phyloP scores from a whole-genome alignment of 2,888 invertebrate genomes.

The Caenorhabditis plicata region DNA sequence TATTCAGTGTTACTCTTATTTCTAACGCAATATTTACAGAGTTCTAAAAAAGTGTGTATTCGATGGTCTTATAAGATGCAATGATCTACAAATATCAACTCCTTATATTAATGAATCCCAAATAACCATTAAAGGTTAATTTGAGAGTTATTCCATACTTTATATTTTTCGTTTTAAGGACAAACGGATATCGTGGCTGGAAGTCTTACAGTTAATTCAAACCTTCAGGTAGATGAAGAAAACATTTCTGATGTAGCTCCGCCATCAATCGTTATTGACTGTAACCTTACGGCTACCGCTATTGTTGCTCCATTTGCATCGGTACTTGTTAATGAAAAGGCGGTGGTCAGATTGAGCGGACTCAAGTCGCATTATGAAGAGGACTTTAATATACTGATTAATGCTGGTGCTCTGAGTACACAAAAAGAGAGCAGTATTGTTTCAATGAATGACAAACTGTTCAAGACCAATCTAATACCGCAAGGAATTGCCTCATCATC shows the following conservation, averaged over 20 bases:
- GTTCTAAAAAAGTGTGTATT: constrained; percentile 20
- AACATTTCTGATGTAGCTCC: constrained; percentile 16
- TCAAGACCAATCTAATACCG: neutral
- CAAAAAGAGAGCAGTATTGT: constrained; percentile 23
- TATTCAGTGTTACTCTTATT: too few relatives aligned
- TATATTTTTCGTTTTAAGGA: constrained; percentile 34
- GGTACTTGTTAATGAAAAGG: constrained; percentile 10
- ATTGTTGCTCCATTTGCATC: constrained; percentile 44
- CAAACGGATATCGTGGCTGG: constrained; percentile 45
- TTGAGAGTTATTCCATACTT: too few relatives aligned
- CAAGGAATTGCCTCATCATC: constrained; percentile 1
- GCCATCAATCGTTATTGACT: constrained; percentile 29
- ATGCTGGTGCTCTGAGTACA: constrained; percentile 38
- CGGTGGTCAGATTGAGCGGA: constrained; percentile 27
- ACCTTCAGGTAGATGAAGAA: constrained; percentile 15
- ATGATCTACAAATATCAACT: constrained; percentile 37
- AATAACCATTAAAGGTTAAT: too few relatives aligned
- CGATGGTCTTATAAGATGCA: constrained; percentile 39
- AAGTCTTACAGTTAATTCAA: constrained; percentile 39
- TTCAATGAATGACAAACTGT: constrained; percentile 26
- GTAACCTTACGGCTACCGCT: constrained; percentile 36
- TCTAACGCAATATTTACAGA: too few relatives aligned
- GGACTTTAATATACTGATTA: constrained; percentile 39
- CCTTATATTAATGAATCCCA: constrained; percentile 38
- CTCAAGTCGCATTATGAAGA: constrained; percentile 24